Evolutionary conservation across 1,140 invertebrate genomes (phyloP), one percentile per base, ranked within the genome.

Genomic region (Brachionus angularis): DNA sequence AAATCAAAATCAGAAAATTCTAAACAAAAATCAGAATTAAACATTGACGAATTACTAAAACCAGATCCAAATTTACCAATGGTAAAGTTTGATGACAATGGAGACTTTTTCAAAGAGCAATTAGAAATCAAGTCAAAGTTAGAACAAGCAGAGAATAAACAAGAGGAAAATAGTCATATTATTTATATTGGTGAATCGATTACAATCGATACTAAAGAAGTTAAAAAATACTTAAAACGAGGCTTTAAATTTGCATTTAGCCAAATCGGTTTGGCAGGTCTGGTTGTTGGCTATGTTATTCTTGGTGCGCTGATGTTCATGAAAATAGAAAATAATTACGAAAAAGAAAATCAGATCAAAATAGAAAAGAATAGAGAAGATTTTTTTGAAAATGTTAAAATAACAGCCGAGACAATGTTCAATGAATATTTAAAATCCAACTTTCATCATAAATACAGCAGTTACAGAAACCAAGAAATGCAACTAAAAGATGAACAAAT

Each of bases 241-340:
- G 62, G 39, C 34, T 67, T 67, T 21, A 67, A 67, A 33, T 67
- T 67, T 34, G 62, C 62, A 14, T 72, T 72, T 33, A 58, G 50
- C 29, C 70, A 72, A 72, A 58, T 72, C 29, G 70, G 70, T 16
- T 21, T 62, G 18, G 55, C 50, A 18, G 53, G 71, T 14, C 55
- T 72, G 5, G 71, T 72, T 3, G 71, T 72, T 50, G 53, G 39
- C 23, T 72, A 72, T 62, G 71, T 72, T 16, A 62, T 72, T 29
- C 25, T 72, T 1, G 71, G 71, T 31, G 71, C 50, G 8, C 31
- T 72, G 29, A 61, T 72, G 10, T 72, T 72, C 46, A 53, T 58
- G 36, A 53, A 53, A 33, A 61, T 72, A 7, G 71, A 72, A 33
- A 50, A 42, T 12, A 23, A 53, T 49, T 52, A 72, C 42, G 71